Conservation (phyloP, 2,797 vertebrate genomes). For the Smutsia temminckii region DNA sequence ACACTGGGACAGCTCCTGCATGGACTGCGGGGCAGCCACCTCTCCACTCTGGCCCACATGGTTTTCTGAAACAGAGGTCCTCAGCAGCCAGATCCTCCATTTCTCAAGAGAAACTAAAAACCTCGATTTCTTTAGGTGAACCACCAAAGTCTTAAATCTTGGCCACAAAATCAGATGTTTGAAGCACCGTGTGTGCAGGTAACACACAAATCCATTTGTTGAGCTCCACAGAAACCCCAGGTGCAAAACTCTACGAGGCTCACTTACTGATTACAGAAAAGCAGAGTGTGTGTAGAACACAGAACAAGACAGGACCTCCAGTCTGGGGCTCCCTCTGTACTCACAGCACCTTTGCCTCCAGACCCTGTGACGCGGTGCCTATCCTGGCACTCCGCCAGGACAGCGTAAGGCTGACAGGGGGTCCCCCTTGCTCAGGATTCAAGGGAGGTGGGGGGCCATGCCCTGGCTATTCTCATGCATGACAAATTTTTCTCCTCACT, state of each 20-base stretch:
- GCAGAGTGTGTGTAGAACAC: not conserved
- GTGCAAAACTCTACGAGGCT: not conserved
- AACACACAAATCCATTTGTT: not conserved
- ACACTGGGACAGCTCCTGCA: not conserved
- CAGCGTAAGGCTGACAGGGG: not conserved
- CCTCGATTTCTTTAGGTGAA: not conserved
- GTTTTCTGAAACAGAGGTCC: not conserved
- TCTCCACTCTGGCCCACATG: not conserved
- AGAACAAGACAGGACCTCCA: not conserved
- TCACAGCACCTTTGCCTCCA: not conserved
- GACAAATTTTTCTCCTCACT: conserved; percentile 51
- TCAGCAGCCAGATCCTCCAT: not conserved
- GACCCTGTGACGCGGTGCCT: no score
- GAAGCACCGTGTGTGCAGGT: not conserved
- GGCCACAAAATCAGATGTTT: not conserved
- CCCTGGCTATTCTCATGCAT: conserved; percentile 67
- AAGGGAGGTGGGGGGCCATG: not conserved
- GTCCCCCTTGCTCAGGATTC: not conserved
- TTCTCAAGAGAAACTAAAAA: conserved; percentile 29
- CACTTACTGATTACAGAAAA: not conserved
- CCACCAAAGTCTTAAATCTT: conserved; percentile 49
- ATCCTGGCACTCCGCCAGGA: not conserved
- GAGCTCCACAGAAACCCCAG: not conserved
- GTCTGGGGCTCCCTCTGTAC: no score
- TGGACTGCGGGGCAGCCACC: not conserved